Evolutionary conservation across 2,797 vertebrate genomes (phyloP).

Genomic region (Crocodylus rhombifer): DNA sequence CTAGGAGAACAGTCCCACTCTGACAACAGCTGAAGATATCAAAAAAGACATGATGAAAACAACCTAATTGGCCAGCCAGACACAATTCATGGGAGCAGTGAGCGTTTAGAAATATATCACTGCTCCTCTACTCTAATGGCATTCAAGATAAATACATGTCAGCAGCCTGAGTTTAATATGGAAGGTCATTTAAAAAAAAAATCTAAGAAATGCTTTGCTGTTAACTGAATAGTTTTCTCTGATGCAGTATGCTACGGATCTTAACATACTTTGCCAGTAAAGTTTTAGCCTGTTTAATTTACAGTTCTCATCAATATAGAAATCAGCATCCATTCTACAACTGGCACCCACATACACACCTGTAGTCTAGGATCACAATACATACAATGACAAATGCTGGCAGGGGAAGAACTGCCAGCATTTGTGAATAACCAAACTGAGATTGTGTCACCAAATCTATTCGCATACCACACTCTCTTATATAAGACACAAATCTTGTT

Average conservation of each 20-base stretch:
- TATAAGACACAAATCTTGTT: no score
- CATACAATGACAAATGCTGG: fast-evolving
- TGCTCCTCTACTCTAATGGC: background rate
- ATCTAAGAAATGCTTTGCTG: background rate
- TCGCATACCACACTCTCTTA: no score
- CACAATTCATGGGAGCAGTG: background rate
- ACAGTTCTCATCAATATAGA: fast-evolving
- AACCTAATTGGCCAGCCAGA: background rate
- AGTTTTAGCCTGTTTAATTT: background rate
- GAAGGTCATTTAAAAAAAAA: background rate
- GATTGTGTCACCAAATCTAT: no score
- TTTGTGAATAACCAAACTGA: background rate
- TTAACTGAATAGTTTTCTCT: background rate
- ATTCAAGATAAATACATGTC: background rate
- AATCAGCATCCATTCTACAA: background rate
- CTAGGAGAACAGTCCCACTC: background rate
- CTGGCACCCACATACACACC: background rate
- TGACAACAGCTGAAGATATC: background rate
- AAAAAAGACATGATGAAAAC: background rate
- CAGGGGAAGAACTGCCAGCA: background rate
- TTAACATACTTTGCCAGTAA: background rate
- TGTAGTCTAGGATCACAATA: background rate
- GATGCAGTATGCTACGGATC: background rate
- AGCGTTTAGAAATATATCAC: background rate
- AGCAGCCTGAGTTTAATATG: background rate